Percentiles rank a stretch among this genome's conserved stretches.
Conservation (phyloP, 30 jellyfish, hydroid and myxozoan species). For the Cassiopea xamachana region DNA sequence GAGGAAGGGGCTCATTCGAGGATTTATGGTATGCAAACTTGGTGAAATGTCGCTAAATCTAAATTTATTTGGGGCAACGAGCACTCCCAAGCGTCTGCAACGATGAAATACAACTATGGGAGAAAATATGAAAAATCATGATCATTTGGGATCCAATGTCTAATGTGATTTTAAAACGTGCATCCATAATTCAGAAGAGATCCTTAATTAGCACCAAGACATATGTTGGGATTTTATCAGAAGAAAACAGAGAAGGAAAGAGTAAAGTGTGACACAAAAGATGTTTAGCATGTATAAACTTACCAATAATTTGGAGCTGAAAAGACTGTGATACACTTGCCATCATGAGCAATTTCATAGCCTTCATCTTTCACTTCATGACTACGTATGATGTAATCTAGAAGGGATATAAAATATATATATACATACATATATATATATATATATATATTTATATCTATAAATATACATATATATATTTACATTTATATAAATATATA, state of each 20-base stretch:
- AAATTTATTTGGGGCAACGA: background rate
- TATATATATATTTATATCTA: no score
- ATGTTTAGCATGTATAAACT: background rate
- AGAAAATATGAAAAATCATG: no score
- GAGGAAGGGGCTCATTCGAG: background rate
- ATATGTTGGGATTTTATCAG: no score
- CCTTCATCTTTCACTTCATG: constrained; percentile 99
- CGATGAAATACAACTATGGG: no score
- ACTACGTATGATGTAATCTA: constrained; percentile 96
- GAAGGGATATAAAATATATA: background rate
- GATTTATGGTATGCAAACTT: background rate
- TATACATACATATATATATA: no score
- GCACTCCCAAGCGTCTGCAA: no score
- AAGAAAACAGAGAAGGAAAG: background rate
- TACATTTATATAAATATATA: no score
- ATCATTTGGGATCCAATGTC: no score
- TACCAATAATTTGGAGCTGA: constrained; percentile 99
- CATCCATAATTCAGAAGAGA: no score
- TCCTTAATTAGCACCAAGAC: no score
- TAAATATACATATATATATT: no score
- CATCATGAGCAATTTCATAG: constrained; percentile 93
- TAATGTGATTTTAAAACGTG: no score
- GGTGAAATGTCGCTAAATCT: background rate
- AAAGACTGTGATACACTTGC: constrained; percentile 97
- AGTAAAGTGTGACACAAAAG: background rate